Percentiles rank a stretch among this genome's conserved stretches.
phyloP scores from a whole-genome alignment of 1,140 invertebrate species.

The Aethina tumida region DNA sequence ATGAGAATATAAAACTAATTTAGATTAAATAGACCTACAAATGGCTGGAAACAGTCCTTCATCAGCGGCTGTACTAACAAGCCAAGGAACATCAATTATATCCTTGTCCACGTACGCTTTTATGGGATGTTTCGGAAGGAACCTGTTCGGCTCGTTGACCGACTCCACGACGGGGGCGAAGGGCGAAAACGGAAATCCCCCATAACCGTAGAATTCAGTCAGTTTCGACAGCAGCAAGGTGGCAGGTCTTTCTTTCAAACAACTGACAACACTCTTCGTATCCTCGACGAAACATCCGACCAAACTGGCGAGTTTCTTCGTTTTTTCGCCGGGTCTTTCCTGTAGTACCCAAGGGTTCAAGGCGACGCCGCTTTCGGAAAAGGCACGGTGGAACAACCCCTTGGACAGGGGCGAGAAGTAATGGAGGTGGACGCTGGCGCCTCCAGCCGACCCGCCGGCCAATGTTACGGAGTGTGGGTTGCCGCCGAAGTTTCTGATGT shows the following conservation, averaged over 20 bases:
- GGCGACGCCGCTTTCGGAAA: constrained; percentile 69
- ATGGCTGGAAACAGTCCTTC: constrained; percentile 35
- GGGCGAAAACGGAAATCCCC: constrained; percentile 24
- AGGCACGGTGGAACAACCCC: constrained; percentile 55
- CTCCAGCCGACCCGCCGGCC: constrained; percentile 43
- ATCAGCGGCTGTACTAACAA: constrained; percentile 24
- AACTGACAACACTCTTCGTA: constrained; percentile 52
- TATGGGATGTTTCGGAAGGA: constrained; percentile 45
- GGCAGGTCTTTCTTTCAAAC: constrained; percentile 46
- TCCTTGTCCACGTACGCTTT: constrained; percentile 39
- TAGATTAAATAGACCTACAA: constrained; percentile 17
- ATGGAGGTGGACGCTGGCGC: constrained; percentile 49
- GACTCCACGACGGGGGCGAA: constrained; percentile 30
- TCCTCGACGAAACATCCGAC: constrained; percentile 57
- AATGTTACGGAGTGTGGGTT: constrained; percentile 42
- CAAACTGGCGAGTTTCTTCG: constrained; percentile 49
- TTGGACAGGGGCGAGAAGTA: constrained; percentile 43
- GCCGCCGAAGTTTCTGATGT: constrained; percentile 44
- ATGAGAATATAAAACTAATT: no score
- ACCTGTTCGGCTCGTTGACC: constrained; percentile 31
- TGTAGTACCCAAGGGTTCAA: constrained; percentile 60
- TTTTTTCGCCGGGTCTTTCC: constrained; percentile 54
- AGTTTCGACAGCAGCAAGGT: constrained; percentile 31
- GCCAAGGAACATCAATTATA: constrained; percentile 34
- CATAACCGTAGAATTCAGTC: constrained; percentile 27